Base-by-base conservation (phyloP, 2,888 invertebrate genomes). In the Fissipunctia ypsillon region DNA sequence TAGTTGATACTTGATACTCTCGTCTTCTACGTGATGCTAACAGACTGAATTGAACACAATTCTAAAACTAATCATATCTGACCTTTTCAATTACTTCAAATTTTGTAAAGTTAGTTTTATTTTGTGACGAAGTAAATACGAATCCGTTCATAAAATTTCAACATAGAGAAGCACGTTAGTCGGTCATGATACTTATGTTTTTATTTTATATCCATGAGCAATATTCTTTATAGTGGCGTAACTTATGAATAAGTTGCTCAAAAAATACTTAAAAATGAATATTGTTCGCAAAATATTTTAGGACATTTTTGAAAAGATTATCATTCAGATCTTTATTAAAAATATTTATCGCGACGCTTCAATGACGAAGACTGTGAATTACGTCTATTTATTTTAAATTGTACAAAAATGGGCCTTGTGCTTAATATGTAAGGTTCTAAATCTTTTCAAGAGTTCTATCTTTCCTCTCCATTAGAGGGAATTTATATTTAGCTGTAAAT, bases 41-140 rank as follows among this genome's bases (percentile, higher is more conserved):
- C 89, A 88, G 91, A 93, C 92, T 92, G 91, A 92, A 87, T 86
- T 87, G 80, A 89, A 90, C 83, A 79, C 90, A 86, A 90, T 91
- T 91, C 90, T 91, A 89, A 88, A 92, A 84, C 81, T 75, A 76
- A 88, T 85, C 91, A 91, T 93, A 92, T 92, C 91, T 83, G 28
- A 78, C 65, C 65, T 70, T 74, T 69, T 80, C 65, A 81, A 84
- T 78, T 76, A 78, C 12, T 22, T 50, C 52, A 63, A 16, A 12
- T 67, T 72, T 78, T 61, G 35, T 83, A 78, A 59, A 48, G 31
- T 66, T 69, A 0, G 7, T 28, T 61, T 41, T 70, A 22, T n/a
- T 81, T 67, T n/a, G 14, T 63, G 28, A 45, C 4, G n/a, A n/a
- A 31, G n/a, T 52, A n/a, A 41, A 31, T 54, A 54, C 45, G 10